Base-by-base conservation (phyloP, 2,797 vertebrate species). In the Australoheros facetus region DNA sequence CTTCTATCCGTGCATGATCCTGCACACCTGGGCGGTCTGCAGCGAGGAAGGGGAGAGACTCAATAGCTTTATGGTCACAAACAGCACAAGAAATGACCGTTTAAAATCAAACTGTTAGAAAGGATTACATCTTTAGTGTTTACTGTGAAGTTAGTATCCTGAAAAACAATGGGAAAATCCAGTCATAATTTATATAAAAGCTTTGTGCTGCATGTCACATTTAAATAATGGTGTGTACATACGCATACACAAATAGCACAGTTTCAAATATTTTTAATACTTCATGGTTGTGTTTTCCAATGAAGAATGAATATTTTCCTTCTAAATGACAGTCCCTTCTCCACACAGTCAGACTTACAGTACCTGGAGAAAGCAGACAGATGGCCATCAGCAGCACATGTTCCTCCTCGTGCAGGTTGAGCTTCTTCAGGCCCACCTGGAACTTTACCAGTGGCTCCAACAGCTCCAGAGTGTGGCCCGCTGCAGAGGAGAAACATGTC, bases 371-470 rank as follows among this genome's bases (percentile, higher is more conserved):
- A 75, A 99, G 94, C 84, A 99, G 94, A 91, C 98, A 99, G 96
- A 99, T 98, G 91, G 97, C 97, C 98, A 99, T 99, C 73, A 99
- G 97, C 83, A 99, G 95, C 74, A 99, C 98, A 1, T 99, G 98
- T 72, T 99, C 98, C 84, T 98, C 97, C 83, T 99, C 98, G 0
- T 97, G 96, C 32, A 99, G 95, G 89, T 96, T 96, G 83, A 99
- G 95, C 91, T 99, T 99, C 95, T 99, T 99, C 87, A 99, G 83
- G n/a, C 97, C 96, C 45, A 99, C 93, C 94, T 99, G 98, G 95
- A 99, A 99, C 89, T 98, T 99, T 82, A 99, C 94, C 53, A 99
- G 96, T 0, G 98, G 98, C 91, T 99, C 98, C 4, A 99, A 86
- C 88, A 99, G 95, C 54, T 99, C 98, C 95, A 97, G 89, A 84